Evolutionary conservation across 2,888 invertebrate genomes (phyloP).

Genomic region (Anthophora plumipes): DNA sequence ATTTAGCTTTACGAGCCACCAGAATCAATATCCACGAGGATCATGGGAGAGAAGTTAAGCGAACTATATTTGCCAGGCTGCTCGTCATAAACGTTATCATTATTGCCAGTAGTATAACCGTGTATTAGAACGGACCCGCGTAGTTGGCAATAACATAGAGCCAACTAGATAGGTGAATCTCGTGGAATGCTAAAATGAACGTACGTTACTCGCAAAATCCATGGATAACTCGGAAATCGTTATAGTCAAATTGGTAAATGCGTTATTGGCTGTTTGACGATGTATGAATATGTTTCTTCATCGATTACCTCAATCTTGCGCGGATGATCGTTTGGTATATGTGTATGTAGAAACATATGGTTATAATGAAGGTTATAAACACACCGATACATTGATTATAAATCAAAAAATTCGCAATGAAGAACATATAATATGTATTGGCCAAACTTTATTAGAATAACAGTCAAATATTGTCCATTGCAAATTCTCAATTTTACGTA

Average conservation of each 20-base stretch:
- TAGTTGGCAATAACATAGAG: conserved; percentile 7
- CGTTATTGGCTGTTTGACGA: too few relatives aligned
- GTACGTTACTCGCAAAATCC: neutral
- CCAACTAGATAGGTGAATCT: conserved; percentile 2
- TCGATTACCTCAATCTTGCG: neutral
- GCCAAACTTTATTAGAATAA: too few relatives aligned
- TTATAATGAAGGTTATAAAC: too few relatives aligned
- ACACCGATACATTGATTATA: too few relatives aligned
- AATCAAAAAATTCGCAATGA: too few relatives aligned
- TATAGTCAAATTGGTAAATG: neutral
- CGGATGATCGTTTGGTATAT: too few relatives aligned
- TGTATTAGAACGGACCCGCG: conserved; percentile 15
- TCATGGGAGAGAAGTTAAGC: neutral
- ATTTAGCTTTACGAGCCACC: conserved; percentile 10
- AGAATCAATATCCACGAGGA: conserved; percentile 25
- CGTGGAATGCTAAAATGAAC: neutral
- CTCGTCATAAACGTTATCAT: conserved; percentile 39
- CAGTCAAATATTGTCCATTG: too few relatives aligned
- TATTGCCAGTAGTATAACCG: conserved; percentile 7
- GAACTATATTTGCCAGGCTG: conserved; percentile 1
- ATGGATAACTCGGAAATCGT: too few relatives aligned
- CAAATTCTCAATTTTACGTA: too few relatives aligned
- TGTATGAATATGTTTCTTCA: too few relatives aligned
- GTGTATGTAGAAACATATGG: too few relatives aligned
- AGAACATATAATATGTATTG: too few relatives aligned